Evolutionary conservation across 2,888 invertebrate species (phyloP).

Genomic region (Hipparchia sbordonii): DNA sequence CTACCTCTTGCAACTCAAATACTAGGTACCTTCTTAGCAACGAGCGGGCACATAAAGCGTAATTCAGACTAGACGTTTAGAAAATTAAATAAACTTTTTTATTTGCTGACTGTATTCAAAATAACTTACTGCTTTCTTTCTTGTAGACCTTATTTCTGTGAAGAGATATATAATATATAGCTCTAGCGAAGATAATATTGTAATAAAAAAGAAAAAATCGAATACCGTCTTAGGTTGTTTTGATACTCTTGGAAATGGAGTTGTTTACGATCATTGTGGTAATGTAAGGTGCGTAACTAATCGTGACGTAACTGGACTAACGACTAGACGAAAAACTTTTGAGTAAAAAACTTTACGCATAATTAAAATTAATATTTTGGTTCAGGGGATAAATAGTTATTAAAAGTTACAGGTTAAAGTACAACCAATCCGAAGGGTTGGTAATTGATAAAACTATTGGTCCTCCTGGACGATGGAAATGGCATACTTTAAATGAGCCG

Average conservation of each 20-base stretch:
- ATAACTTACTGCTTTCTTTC: constrained; percentile 20
- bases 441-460: constrained; percentile 54
- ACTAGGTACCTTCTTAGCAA: too few relatives aligned
- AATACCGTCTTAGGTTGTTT: constrained; percentile 53
- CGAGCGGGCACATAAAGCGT: too few relatives aligned
- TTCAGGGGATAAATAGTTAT: too few relatives aligned
- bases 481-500: constrained; percentile 64
- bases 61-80: too few relatives aligned
- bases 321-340: too few relatives aligned
- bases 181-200: constrained; percentile 42
- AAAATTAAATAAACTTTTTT: too few relatives aligned
- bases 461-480: constrained; percentile 57
- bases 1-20: too few relatives aligned
- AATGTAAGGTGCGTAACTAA: constrained; percentile 48
- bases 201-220: constrained; percentile 38
- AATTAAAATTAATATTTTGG: too few relatives aligned
- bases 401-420: constrained; percentile 54
- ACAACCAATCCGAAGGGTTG: constrained; percentile 61
- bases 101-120: too few relatives aligned
- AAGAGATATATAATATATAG: constrained; percentile 56
- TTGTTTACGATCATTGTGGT: constrained; percentile 57
- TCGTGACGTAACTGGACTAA: neutral
- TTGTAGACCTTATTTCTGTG: constrained; percentile 45
- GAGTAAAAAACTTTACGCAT: too few relatives aligned
- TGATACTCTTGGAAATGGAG: constrained; percentile 58